Evolutionary conservation across 2,888 invertebrate genomes (phyloP).

Genomic region (Tupiocoris notatus): DNA sequence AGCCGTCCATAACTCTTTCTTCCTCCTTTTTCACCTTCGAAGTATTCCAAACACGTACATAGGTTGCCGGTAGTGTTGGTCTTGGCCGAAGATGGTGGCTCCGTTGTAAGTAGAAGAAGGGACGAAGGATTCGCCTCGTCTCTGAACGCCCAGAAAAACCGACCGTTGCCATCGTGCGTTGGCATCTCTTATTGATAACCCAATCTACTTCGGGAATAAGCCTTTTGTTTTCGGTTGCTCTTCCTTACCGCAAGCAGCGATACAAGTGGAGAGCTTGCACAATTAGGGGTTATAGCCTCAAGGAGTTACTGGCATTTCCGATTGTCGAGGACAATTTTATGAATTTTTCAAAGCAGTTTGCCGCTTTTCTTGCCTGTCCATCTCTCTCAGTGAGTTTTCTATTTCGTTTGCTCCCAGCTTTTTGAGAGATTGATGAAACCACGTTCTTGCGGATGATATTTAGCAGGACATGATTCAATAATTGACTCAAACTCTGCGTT

Average conservation of each 20-base stretch:
- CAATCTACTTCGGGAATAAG: slow-evolving; percentile 40
- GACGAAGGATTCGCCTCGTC: slow-evolving; percentile 9
- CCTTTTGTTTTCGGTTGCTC: slow-evolving; percentile 25
- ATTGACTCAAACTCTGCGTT: too few relatives aligned
- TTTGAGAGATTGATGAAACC: slow-evolving; percentile 22
- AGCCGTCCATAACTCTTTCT: slow-evolving; percentile 33
- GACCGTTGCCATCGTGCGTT: slow-evolving; percentile 17
- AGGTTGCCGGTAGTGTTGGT: background rate
- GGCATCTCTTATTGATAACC: slow-evolving; percentile 39
- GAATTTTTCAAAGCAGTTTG: slow-evolving; percentile 31
- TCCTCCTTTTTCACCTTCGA: slow-evolving; percentile 8
- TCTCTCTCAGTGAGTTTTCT: background rate
- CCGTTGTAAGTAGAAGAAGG: background rate
- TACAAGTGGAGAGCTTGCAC: slow-evolving; percentile 9
- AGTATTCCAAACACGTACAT: slow-evolving; percentile 38
- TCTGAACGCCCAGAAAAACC: background rate
- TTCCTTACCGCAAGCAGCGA: background rate
- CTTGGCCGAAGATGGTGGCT: background rate
- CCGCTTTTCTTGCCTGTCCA: background rate
- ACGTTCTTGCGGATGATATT: too few relatives aligned
- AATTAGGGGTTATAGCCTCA: slow-evolving; percentile 39
- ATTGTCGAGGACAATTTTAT: slow-evolving; percentile 42
- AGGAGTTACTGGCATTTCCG: slow-evolving; percentile 36
- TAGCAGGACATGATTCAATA: too few relatives aligned
- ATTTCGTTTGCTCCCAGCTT: slow-evolving; percentile 1